Base-by-base conservation (phyloP, 2,888 invertebrate genomes). In the Himalopsyche tibetana region DNA sequence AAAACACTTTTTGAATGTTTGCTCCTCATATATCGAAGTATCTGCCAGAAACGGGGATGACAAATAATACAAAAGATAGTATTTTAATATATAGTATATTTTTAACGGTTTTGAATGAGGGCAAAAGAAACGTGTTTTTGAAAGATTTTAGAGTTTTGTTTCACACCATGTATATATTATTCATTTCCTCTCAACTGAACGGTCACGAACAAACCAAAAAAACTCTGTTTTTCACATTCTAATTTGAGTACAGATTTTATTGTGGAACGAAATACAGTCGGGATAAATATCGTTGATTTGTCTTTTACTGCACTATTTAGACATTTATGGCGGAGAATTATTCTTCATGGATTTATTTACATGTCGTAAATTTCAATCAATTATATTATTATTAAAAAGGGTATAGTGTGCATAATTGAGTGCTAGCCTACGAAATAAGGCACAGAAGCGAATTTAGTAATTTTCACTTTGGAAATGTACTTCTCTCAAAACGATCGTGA, bases 241-340 rank as follows among this genome's bases (percentile, higher is more conserved):
- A 63, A 63, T 63, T 19, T 15, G 19, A 19, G 28, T 28, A 51
- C 19, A 6, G 63, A 12, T 6, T 63, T 19, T 63, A 63, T 63
- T 63, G 63, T 19, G 28, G 19, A 63, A 63, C 63, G 63, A 63
- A 63, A 19, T 63, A 19, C 63, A 63, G 19, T 63, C 63, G 63
- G 19, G 19, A 63, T 19, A 19, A 63, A 63, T 19, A 63, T 63
- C 63, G 63, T 63, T 63, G 19, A 19, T 19, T 9, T 63, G 11
- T 63, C 63, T 63, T 63, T 63, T 63, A 63, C 28, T 19, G 11
- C 63, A 63, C 28, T 15, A 63, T 63, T 19, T 19, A 19, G 63
- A n/a, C 5, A 28, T 19, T 63, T 63, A 63, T 63, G 63, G 19
- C 63, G 19, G 19, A 19, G 63, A 63, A 63, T 63, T 63, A 63